Evolutionary conservation across 2,888 invertebrate genomes (phyloP).

Genomic region (Salpingus planirostris): DNA sequence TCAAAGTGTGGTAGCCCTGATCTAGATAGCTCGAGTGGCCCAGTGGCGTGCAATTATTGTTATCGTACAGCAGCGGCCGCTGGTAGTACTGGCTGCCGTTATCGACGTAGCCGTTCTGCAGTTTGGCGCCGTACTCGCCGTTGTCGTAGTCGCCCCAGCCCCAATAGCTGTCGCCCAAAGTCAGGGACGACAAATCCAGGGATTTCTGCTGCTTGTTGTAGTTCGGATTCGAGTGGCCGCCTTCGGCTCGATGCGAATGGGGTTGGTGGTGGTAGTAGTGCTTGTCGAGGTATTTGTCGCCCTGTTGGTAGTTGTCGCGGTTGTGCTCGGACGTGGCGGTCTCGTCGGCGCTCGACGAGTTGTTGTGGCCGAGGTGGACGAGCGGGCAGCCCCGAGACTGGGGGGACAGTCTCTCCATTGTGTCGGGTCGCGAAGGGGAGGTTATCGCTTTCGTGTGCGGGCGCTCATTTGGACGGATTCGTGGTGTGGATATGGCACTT

Average conservation of each 20-base stretch:
- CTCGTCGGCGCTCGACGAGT: slow-evolving; percentile 36
- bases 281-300: slow-evolving; percentile 22
- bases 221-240: too few species aligned
- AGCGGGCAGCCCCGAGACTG: slow-evolving; percentile 50
- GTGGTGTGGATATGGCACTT: too few species aligned
- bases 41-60: slow-evolving; percentile 39
- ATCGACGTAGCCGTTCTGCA: too few species aligned
- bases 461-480: too few species aligned
- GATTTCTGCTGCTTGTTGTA: slow-evolving; percentile 31
- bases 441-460: too few species aligned
- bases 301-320: slow-evolving; percentile 24
- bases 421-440: too few species aligned
- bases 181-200: slow-evolving; percentile 36
- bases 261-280: slow-evolving; percentile 26
- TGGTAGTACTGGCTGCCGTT: too few species aligned
- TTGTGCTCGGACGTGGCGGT: slow-evolving; percentile 24
- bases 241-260: slow-evolving; percentile 10
- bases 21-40: slow-evolving; percentile 58
- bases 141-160: slow-evolving; percentile 25
- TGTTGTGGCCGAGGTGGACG: slow-evolving; percentile 50
- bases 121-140: too few species aligned
- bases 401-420: slow-evolving; percentile 37
- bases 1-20: slow-evolving; percentile 74
- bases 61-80: slow-evolving; percentile 22
- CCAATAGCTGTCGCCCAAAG: slow-evolving; percentile 38